Evolutionary conservation across 2,113 vertebrate species (phyloP), one percentile per base, ranked within the genome.

Genomic region (Takifugu flavidus): DNA sequence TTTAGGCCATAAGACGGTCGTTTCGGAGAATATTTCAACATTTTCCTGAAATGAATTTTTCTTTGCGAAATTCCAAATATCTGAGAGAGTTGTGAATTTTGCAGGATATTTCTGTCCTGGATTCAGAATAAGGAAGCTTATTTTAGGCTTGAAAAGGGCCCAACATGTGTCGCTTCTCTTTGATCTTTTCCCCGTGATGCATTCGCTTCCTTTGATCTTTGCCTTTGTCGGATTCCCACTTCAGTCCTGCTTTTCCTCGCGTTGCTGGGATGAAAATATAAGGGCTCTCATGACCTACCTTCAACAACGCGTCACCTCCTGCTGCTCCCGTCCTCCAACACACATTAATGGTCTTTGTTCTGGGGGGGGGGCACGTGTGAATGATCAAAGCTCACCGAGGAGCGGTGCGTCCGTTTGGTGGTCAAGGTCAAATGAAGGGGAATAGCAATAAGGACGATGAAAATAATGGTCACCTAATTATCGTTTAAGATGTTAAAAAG

Each of bases 391-490:
- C 31, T 7, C 5, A 5, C 5, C 31, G 31, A 34, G 31, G 31
- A 7, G 31, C 31, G 1, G 4, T 7, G 31, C 6, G 5, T 34
- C 31, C 4, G 31, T 34, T 7, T 1, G 31, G 4, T 39, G 34
- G 34, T 8, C 34, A 3, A 39, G 5, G 34, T 2, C 5, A 39
- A 6, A 46, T 65, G 74, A 63, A 62, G 56, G 57, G 60, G 72
- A 79, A 87, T 89, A 86, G 85, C 89, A 88, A 87, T 88, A 89
- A 90, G 89, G 89, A 91, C 88, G 87, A 91, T 89, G 84, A 88
- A 82, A 79, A 70, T 85, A 82, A 82, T 85, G 86, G 65, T 88
- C 66, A 79, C 75, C 70, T 77, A 82, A 78, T 78, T 77, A 86
- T 83, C 76, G 82, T 88, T 86, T 85, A 86, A 87, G 82, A 76